Evolutionary conservation across 2,888 invertebrate species (phyloP).

Genomic region (Apotomis capreana): DNA sequence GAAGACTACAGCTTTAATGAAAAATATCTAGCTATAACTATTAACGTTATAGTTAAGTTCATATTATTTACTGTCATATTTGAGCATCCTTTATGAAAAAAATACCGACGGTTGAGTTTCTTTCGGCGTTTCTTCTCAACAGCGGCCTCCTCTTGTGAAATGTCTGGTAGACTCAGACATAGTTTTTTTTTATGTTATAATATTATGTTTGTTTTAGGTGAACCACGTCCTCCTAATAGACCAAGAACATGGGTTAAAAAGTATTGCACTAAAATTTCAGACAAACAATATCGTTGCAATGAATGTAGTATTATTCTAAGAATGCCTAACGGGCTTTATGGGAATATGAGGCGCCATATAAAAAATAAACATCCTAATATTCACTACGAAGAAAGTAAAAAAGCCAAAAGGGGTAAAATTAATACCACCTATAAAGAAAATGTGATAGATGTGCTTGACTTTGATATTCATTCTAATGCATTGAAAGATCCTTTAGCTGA

Average conservation of each 20-base stretch:
- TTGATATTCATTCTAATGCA: constrained; percentile 9
- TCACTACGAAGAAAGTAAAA: constrained; percentile 2
- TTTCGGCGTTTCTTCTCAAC: too few species aligned
- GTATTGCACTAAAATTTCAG: constrained; percentile 17
- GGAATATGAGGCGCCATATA: constrained; percentile 27
- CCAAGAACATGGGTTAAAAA: constrained; percentile 19
- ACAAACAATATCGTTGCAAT: constrained; percentile 21
- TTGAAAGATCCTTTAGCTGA: constrained; percentile 26
- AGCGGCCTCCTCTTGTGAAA: too few species aligned
- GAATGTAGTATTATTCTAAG: constrained; percentile 9
- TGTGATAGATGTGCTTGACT: background rate
- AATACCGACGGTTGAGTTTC: too few species aligned
- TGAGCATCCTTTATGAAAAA: too few species aligned
- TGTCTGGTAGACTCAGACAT: too few species aligned
- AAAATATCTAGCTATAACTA: too few species aligned
- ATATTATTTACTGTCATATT: too few species aligned
- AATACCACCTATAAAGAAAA: background rate
- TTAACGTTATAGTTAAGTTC: too few species aligned
- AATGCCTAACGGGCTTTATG: constrained; percentile 13
- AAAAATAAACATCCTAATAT: constrained; percentile 16
- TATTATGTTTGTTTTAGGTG: constrained; percentile 8
- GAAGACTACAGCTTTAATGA: too few species aligned
- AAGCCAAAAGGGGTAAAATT: background rate
- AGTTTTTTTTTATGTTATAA: too few species aligned
- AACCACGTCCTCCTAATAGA: background rate